A percentile compares a stretch with the other conserved stretches of the same genome.
Evolutionary conservation across 2,888 invertebrate genomes (phyloP).

Genomic region (Galeopsomyia nigrocyanea): DNA sequence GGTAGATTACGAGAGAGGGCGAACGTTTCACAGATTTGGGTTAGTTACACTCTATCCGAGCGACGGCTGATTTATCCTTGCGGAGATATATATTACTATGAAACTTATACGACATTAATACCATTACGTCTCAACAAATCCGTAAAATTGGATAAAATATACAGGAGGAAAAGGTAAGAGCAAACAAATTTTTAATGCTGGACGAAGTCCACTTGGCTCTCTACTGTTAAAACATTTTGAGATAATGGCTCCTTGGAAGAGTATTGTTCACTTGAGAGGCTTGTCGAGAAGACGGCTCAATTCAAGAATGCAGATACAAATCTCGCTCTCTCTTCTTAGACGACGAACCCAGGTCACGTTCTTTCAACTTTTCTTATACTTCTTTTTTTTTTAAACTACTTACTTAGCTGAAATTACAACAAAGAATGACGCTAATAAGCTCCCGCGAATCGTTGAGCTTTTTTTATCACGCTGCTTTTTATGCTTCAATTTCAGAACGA

Average conservation of each 20-base stretch:
- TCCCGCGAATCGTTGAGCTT: neutral
- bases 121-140: too few species aligned
- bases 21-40: too few species aligned
- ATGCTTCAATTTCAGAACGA: too few species aligned
- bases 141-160: too few species aligned
- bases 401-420: slow-evolving; percentile 16
- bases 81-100: too few species aligned
- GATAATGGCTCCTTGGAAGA: slow-evolving; percentile 1
- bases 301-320: slow-evolving; percentile 21
- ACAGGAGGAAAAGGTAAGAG: too few species aligned
- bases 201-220: neutral
- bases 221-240: slow-evolving; percentile 3
- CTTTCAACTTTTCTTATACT: slow-evolving; percentile 4
- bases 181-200: neutral
- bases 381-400: slow-evolving; percentile 1
- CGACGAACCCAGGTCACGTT: slow-evolving; percentile 4
- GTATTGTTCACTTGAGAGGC: slow-evolving; percentile 7
- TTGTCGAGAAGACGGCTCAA: slow-evolving; percentile 23
- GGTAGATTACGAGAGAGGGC: too few species aligned
- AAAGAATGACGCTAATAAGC: neutral
- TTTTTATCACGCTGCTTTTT: neutral
- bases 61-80: too few species aligned
- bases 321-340: too few species aligned
- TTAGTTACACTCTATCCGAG: too few species aligned
- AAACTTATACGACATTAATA: too few species aligned